A percentile compares a stretch with the other conserved stretches of the same genome.
phyloP scores from a whole-genome alignment of 1,140 invertebrate species.

The Eupristina koningsbergeri region DNA sequence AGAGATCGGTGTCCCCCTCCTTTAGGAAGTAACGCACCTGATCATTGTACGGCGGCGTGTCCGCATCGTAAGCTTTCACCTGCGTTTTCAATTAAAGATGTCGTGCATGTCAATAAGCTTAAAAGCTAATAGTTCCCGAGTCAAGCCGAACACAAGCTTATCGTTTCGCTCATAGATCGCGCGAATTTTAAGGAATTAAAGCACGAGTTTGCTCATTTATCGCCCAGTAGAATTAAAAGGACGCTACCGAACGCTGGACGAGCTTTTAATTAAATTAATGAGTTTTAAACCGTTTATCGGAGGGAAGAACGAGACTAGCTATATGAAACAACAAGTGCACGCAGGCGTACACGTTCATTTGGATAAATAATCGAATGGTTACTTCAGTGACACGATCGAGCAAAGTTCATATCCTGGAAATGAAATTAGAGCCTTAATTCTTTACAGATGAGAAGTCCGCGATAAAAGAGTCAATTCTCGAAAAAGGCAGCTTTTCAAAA shows the following conservation, averaged over 20 bases:
- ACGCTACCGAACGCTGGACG: too few species aligned
- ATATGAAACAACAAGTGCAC: neutral
- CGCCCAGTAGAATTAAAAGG: too few species aligned
- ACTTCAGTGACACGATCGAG: neutral
- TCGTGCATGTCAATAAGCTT: too few species aligned
- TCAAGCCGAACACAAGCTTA: too few species aligned
- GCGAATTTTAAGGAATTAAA: too few species aligned
- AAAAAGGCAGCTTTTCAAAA: neutral
- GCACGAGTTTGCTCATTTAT: too few species aligned
- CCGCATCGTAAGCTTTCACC: slow-evolving; percentile 90
- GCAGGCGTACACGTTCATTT: too few species aligned
- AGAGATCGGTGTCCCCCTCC: slow-evolving; percentile 90
- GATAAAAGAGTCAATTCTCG: slow-evolving; percentile 9
- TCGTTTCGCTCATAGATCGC: too few species aligned
- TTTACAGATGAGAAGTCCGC: neutral
- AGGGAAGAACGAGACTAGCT: too few species aligned
- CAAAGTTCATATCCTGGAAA: neutral
- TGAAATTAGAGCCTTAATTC: slow-evolving; percentile 1
- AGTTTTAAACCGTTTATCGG: too few species aligned
- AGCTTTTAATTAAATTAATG: too few species aligned
- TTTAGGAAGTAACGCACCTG: slow-evolving; percentile 93
- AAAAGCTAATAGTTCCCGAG: too few species aligned
- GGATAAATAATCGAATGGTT: neutral
- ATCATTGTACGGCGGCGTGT: slow-evolving; percentile 91
- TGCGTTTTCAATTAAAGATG: slow-evolving; percentile 61